Conservation (phyloP, 1,140 invertebrate genomes). For the Lasioglossum baleicum region DNA sequence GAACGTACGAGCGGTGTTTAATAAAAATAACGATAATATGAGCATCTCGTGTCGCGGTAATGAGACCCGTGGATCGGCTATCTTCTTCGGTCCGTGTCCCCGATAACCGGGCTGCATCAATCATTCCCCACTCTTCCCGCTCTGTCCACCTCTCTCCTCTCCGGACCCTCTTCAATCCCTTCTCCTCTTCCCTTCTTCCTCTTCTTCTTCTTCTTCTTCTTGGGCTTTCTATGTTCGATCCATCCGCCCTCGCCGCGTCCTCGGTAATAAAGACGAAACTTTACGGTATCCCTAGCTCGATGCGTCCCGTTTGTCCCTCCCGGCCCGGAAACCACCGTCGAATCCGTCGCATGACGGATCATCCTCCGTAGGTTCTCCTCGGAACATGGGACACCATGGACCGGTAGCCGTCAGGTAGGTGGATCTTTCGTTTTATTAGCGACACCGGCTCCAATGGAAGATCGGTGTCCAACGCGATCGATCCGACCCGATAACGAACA, state of each 20-base stretch:
- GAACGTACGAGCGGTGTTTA: slow-evolving; percentile 69
- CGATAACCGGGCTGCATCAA: slow-evolving; percentile 78
- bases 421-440: slow-evolving; percentile 48
- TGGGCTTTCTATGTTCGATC: background rate
- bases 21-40: slow-evolving; percentile 79
- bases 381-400: slow-evolving; percentile 51
- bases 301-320: background rate
- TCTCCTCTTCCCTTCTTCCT: slow-evolving; percentile 8
- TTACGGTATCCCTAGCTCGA: slow-evolving; percentile 35
- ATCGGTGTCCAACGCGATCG: background rate
- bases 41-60: slow-evolving; percentile 78
- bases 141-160: slow-evolving; percentile 30
- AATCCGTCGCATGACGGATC: slow-evolving; percentile 52
- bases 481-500: background rate
- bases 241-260: slow-evolving; percentile 19
- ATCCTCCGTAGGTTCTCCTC: slow-evolving; percentile 57
- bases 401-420: slow-evolving; percentile 56
- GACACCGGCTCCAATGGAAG: background rate
- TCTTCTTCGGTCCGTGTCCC: slow-evolving; percentile 73
- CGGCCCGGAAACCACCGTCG: background rate
- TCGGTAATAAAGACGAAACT: slow-evolving; percentile 76
- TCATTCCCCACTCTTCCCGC: slow-evolving; percentile 68
- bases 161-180: slow-evolving; percentile 16
- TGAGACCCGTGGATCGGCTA: slow-evolving; percentile 73
- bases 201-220: background rate